Evolutionary conservation across 2,797 vertebrate species (phyloP), one percentile per base, ranked within the genome.

Genomic region (Sebastes diaconus): DNA sequence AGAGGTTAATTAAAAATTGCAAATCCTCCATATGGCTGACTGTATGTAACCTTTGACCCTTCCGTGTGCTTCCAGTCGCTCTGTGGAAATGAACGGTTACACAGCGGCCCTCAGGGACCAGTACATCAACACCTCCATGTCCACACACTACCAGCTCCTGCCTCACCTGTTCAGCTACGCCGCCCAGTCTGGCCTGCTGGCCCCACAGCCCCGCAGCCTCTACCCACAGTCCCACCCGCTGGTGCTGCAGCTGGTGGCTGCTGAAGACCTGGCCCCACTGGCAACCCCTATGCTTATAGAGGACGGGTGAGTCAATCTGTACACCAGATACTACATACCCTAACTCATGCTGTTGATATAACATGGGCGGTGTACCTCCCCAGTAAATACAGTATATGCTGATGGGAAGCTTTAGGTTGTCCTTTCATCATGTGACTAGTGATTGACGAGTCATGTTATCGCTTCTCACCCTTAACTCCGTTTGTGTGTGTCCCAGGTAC

Each of bases 281-380:
- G 92, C 95, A 79, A 99, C 98, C 0, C 98, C 98, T 0, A 99
- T 99, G 98, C 96, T 99, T 72, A 98, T 99, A 9, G 98, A 99
- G 90, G 98, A 99, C 1, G 98, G 98, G 98, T 99, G 88, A 97
- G 97, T 91, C n/a, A 0, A 5, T 4, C 10, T 14, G 25, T 13
- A 0, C 42, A n/a, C 3, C n/a, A 6, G 16, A 16, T 20, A 6
- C 8, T 14, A 8, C 14, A 20, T 8, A n/a, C 10, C 20, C 3
- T 29, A 11, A 39, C 8, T 8, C 14, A 20, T 27, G 65, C 27
- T 30, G 20, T 4, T 12, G 27, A 5, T 52, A 14, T 3, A 42
- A 18, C 32, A n/a, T 20, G 8, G 8, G 22, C 8, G 0, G 6
- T 59, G 24, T 14, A 18, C 34, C 24, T 61, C 12, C 39, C 3